These are phyloP conservation scores for Cataglyphis rosenhaueri DNA, from an alignment of 2,888 invertebrate genomes.

Conservation along the genomic window DNA sequence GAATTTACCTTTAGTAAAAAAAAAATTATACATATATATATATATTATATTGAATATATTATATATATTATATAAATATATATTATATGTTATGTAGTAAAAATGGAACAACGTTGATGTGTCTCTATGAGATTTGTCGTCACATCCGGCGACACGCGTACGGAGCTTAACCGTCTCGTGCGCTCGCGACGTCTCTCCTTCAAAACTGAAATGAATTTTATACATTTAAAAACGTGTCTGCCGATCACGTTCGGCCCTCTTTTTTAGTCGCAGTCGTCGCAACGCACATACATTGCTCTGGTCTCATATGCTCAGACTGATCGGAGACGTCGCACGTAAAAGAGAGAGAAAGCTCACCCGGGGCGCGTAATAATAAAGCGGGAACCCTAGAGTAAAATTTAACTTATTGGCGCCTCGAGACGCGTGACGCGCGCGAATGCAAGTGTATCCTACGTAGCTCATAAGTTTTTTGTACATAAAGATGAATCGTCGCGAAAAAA, in stretches of 20 bases:
- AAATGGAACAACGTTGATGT: conserved; percentile 83
- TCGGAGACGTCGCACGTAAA: conserved; percentile 63
- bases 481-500: conserved; percentile 69
- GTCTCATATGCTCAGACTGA: conserved; percentile 53
- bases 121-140: conserved; percentile 83
- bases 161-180: conserved; percentile 65
- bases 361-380: conserved; percentile 74
- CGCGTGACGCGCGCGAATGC: conserved; percentile 74
- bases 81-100: conserved; percentile 85
- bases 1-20: conserved; percentile 74
- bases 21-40: conserved; percentile 54
- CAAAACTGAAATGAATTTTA: conserved; percentile 26
- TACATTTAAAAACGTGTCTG: conserved; percentile 8
- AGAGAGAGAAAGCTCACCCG: conserved; percentile 68
- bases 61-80: conserved; percentile 83
- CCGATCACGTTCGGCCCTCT: conserved; percentile 7
- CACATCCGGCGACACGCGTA: conserved; percentile 65
- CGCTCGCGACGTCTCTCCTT: conserved; percentile 72
- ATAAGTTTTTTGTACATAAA: conserved; percentile 81
- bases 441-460: conserved; percentile 76
- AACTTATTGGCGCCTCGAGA: conserved; percentile 83
- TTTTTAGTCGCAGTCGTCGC: conserved; percentile 49
- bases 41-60: conserved; percentile 79
- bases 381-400: conserved; percentile 79
- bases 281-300: conserved; percentile 26